phyloP scores from a whole-genome alignment of 2,113 vertebrate species.

The Xiphias gladius region DNA sequence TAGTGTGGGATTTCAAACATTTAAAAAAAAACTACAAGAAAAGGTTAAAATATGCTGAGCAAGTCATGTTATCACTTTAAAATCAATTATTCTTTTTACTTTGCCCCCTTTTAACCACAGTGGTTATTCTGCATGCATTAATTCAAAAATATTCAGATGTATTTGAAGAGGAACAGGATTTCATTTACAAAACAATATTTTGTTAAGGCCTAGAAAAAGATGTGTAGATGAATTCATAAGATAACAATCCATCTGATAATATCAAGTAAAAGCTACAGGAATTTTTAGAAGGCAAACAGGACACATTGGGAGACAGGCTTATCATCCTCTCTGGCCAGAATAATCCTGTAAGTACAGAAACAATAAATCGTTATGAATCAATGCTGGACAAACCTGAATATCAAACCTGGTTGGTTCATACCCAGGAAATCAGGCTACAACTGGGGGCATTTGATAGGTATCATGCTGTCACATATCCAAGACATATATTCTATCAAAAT shows the following conservation, averaged over 20 bases:
- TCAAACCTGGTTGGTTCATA: constrained; percentile 33
- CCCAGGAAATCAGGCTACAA: constrained; percentile 30
- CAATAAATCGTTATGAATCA: constrained; percentile 45
- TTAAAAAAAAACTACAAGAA: not conserved
- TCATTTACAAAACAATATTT: constrained; percentile 60
- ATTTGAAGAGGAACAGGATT: constrained; percentile 52
- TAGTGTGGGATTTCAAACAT: not conserved
- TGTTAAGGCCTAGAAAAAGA: constrained; percentile 34
- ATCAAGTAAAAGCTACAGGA: constrained; percentile 36
- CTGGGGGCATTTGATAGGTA: constrained; percentile 26
- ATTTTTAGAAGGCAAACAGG: constrained; percentile 48
- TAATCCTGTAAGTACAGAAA: constrained; percentile 45
- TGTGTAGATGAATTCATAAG: constrained; percentile 49
- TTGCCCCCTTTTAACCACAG: constrained; percentile 28
- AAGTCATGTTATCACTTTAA: constrained; percentile 38
- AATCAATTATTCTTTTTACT: constrained; percentile 39
- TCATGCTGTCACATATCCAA: constrained; percentile 10
- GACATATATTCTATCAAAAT: constrained; percentile 17
- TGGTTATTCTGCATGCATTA: constrained; percentile 21
- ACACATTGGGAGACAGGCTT: constrained; percentile 26
- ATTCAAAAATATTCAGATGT: constrained; percentile 58
- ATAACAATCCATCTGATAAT: constrained; percentile 58
- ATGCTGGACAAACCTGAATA: constrained; percentile 36
- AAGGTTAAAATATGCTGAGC: constrained; percentile 27
- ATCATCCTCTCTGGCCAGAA: constrained; percentile 31